Evolutionary conservation across 2,888 invertebrate genomes (phyloP).

Genomic region (Synanthedon myopaeformis): DNA sequence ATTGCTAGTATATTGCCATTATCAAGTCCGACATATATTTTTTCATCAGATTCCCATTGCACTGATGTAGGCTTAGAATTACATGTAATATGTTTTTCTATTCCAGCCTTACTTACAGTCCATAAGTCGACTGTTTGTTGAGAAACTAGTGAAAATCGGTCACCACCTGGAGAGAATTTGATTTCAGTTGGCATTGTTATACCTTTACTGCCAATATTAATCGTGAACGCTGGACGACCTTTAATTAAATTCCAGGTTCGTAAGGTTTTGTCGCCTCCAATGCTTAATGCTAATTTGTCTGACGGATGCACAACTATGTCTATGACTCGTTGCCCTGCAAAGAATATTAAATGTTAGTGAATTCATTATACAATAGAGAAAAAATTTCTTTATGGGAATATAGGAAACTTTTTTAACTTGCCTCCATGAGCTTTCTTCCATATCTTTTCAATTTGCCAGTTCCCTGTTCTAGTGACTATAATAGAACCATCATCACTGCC

Average conservation of each 20-base stretch:
- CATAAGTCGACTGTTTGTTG: conserved; percentile 83
- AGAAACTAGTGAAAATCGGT: conserved; percentile 80
- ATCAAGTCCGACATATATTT: conserved; percentile 78
- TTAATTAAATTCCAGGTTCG: conserved; percentile 95
- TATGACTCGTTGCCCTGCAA: conserved; percentile 74
- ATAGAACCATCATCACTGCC: conserved; percentile 89
- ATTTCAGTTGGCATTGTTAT: conserved; percentile 62
- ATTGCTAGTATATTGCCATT: conserved; percentile 76
- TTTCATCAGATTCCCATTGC: conserved; percentile 75
- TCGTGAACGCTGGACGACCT: conserved; percentile 89
- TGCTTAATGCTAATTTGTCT: conserved; percentile 88
- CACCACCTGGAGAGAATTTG: conserved; percentile 82
- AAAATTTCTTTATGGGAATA: neutral
- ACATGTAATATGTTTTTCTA: conserved; percentile 75
- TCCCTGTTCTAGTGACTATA: conserved; percentile 82
- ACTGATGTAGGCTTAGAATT: conserved; percentile 77
- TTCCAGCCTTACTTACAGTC: conserved; percentile 81
- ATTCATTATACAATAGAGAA: neutral
- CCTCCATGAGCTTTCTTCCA: conserved; percentile 88
- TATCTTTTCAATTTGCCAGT: conserved; percentile 87
- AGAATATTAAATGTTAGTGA: neutral
- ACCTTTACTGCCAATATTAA: conserved; percentile 82
- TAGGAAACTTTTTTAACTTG: conserved; percentile 14
- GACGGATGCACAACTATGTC: conserved; percentile 87
- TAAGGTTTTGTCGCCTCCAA: conserved; percentile 86